Evolutionary conservation across 1,140 invertebrate species (phyloP).

Genomic region (Physella acuta): DNA sequence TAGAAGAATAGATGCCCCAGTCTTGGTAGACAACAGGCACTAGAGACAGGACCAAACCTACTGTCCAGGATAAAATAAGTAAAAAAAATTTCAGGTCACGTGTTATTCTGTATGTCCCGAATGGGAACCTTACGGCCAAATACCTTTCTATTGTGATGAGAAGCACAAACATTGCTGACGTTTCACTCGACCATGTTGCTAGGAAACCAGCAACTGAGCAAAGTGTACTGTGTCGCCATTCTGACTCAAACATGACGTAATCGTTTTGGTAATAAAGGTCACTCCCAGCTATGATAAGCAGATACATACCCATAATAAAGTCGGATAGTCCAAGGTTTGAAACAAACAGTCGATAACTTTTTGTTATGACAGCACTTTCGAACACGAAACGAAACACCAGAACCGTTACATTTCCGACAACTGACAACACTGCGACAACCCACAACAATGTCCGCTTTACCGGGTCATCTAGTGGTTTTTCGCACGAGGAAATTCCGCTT

Average conservation of each 20-base stretch:
- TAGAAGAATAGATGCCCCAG: no score
- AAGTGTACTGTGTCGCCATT: slow-evolving; percentile 62
- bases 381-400: no score
- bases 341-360: slow-evolving; percentile 39
- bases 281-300: slow-evolving; percentile 63
- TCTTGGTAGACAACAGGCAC: background rate
- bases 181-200: slow-evolving; percentile 65
- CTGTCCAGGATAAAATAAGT: background rate
- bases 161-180: no score
- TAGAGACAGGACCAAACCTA: background rate
- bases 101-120: slow-evolving; percentile 24
- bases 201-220: slow-evolving; percentile 68
- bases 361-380: slow-evolving; percentile 23
- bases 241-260: slow-evolving; percentile 63
- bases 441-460: slow-evolving; percentile 37
- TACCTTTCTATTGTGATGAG: no score
- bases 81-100: background rate
- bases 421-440: slow-evolving; percentile 35
- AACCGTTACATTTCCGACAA: slow-evolving; percentile 35
- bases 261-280: slow-evolving; percentile 64
- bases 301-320: slow-evolving; percentile 65
- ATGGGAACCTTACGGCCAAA: slow-evolving; percentile 37
- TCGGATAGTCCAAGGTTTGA: slow-evolving; percentile 67
- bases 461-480: slow-evolving; percentile 32
- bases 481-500: slow-evolving; percentile 39